Conservation (phyloP, 2,113 vertebrate species). For the Xyrauchen texanus region DNA sequence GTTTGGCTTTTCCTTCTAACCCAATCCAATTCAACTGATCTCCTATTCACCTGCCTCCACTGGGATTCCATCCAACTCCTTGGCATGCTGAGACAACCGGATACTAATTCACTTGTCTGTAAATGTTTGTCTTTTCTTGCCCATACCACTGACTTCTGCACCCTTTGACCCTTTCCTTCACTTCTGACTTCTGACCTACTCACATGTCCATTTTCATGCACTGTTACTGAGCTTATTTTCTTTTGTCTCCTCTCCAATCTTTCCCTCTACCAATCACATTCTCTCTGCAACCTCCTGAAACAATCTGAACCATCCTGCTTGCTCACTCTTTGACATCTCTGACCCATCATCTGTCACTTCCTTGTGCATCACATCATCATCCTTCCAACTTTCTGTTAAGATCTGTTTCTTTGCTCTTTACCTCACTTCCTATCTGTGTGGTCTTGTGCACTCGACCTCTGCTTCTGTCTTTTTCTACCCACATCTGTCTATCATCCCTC, state of each 20-base stretch:
- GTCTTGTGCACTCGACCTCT: slow-evolving; percentile 14
- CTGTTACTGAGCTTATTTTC: slow-evolving; percentile 23
- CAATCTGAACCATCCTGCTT: background rate
- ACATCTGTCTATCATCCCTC: background rate
- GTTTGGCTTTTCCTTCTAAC: background rate
- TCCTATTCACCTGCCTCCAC: background rate
- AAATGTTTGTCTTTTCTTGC: background rate
- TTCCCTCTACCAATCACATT: slow-evolving; percentile 7
- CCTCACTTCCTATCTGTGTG: background rate
- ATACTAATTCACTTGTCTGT: slow-evolving; percentile 7
- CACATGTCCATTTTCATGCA: background rate
- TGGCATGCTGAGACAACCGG: slow-evolving; percentile 23
- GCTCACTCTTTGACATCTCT: background rate
- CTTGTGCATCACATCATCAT: background rate
- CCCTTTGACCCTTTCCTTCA: background rate
- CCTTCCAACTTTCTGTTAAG: background rate
- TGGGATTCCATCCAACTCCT: background rate
- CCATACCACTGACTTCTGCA: background rate
- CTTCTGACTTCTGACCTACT: background rate
- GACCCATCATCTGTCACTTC: background rate
- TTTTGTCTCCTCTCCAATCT: slow-evolving; percentile 15
- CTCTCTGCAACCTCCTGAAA: background rate
- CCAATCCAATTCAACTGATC: background rate
- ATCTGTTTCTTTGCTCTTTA: slow-evolving; percentile 5
- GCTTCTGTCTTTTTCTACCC: background rate